Conservation (phyloP, 2,797 vertebrate species). For the Glyptemys insculpta region DNA sequence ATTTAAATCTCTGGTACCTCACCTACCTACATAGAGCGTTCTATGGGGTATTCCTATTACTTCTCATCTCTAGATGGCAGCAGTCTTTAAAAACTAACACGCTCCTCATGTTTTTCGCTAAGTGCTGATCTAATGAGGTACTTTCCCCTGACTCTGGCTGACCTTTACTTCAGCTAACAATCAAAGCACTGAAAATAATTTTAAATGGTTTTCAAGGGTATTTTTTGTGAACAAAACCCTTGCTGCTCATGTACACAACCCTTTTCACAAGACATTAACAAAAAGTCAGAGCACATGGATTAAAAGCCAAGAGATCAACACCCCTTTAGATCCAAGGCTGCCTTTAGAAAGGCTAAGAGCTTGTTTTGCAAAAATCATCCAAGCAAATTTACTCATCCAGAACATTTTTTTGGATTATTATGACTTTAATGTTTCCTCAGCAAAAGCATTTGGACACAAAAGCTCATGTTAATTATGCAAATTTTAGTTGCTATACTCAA, state of each 20-base stretch:
- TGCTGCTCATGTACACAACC: background rate
- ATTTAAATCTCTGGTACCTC: fast-evolving
- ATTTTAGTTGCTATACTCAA: background rate
- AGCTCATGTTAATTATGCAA: fast-evolving
- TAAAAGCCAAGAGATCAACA: background rate
- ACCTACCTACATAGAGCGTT: background rate
- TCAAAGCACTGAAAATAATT: background rate
- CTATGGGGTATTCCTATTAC: conserved; percentile 16
- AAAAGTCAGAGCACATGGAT: background rate
- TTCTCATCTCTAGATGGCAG: conserved; percentile 76
- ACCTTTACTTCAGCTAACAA: background rate
- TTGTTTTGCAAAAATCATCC: background rate
- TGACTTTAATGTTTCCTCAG: background rate
- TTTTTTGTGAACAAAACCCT: background rate
- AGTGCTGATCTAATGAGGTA: background rate
- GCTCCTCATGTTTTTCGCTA: background rate
- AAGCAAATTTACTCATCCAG: background rate
- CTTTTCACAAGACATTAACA: background rate
- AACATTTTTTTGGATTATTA: background rate
- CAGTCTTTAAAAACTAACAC: conserved; percentile 55
- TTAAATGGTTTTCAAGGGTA: background rate
- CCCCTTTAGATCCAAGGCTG: fast-evolving
- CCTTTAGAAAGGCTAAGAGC: background rate
- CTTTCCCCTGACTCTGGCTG: background rate
- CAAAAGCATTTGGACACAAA: fast-evolving